phyloP scores from a whole-genome alignment of 2,888 invertebrate species.

The Apamea monoglypha region DNA sequence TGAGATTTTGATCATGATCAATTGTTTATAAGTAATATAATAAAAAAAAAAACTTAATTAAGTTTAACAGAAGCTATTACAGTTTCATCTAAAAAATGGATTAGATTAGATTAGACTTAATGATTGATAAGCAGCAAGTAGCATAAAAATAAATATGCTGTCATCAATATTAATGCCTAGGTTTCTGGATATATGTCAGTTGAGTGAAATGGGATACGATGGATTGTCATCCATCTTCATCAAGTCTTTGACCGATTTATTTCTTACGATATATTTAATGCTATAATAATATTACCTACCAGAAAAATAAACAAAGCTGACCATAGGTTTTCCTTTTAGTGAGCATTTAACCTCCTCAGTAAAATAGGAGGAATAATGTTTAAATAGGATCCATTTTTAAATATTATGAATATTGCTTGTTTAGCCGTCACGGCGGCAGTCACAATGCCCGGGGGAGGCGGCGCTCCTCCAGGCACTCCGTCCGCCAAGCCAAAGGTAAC shows the following conservation, averaged over 20 bases:
- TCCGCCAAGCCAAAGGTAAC: slow-evolving; percentile 94
- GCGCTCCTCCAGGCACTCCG: slow-evolving; percentile 94
- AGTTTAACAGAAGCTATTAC: background rate
- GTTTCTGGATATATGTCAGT: background rate
- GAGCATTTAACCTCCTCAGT: background rate
- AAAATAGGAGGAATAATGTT: background rate
- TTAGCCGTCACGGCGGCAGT: slow-evolving; percentile 86
- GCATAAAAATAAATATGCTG: background rate
- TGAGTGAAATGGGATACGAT: too few relatives aligned
- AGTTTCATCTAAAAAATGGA: background rate
- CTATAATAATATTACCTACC: background rate
- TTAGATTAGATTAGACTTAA: background rate
- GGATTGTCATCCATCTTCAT: background rate
- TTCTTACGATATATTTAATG: background rate
- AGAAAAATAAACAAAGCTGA: background rate
- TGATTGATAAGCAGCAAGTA: background rate
- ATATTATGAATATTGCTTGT: slow-evolving; percentile 38
- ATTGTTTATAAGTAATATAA: background rate
- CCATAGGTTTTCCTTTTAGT: background rate
- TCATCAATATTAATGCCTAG: background rate
- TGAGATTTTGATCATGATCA: background rate
- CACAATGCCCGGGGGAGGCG: slow-evolving; percentile 94
- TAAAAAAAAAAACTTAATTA: background rate
- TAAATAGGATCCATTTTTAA: background rate
- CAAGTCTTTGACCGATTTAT: background rate